Evolutionary conservation across 1,140 invertebrate species (phyloP).

Genomic region (Drosophila kurseongensis): DNA sequence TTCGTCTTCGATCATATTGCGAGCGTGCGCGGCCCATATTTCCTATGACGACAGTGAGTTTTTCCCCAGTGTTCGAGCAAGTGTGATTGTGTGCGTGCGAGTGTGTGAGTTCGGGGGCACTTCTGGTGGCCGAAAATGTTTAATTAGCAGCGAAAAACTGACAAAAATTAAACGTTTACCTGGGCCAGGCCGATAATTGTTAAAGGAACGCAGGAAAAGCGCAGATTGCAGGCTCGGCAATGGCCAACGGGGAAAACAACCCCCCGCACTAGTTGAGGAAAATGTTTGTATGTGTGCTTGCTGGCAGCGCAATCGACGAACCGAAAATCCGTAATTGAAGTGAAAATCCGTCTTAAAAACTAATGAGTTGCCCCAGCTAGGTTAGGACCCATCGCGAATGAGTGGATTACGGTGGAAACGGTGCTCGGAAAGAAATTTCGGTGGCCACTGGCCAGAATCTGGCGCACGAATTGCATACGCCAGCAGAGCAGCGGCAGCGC

Average conservation of each 20-base stretch:
- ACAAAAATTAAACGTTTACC: constrained; percentile 41
- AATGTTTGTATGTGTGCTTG: constrained; percentile 72
- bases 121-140: constrained; percentile 74
- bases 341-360: constrained; percentile 55
- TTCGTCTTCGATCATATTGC: constrained; percentile 17
- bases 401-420: constrained; percentile 9
- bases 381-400: constrained; percentile 10
- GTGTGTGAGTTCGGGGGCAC: constrained; percentile 61
- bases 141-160: constrained; percentile 71
- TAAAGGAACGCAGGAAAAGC: constrained; percentile 33
- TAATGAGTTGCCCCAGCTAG: constrained; percentile 6
- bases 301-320: constrained; percentile 57
- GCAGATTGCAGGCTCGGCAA: constrained; percentile 31
- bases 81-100: constrained; percentile 53
- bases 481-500: constrained; percentile 31
- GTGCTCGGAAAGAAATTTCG: not conserved
- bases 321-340: constrained; percentile 55
- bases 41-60: constrained; percentile 81
- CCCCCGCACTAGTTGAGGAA: constrained; percentile 73
- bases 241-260: constrained; percentile 64
- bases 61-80: constrained; percentile 38
- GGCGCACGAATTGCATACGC: constrained; percentile 32
- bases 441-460: constrained; percentile 20
- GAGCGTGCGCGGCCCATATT: constrained; percentile 51
- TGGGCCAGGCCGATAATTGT: constrained; percentile 10